Conservation (phyloP, 2,888 invertebrate genomes). For the Chalcosyrphus nemorum region DNA sequence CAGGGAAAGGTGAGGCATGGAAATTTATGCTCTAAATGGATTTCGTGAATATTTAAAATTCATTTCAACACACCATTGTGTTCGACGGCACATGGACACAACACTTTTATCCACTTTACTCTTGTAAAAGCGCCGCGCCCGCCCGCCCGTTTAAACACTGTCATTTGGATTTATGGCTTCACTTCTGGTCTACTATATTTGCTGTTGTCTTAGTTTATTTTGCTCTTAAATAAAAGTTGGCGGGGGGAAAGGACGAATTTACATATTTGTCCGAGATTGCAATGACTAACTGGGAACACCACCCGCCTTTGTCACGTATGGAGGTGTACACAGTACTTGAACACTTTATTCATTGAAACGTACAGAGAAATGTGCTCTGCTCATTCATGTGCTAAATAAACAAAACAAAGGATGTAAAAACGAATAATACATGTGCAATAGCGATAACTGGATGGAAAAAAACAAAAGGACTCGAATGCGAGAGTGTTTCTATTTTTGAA, state of each 20-base stretch:
- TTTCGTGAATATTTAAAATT: constrained; percentile 62
- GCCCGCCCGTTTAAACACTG: no score
- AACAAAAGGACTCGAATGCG: neutral
- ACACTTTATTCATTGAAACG: constrained; percentile 41
- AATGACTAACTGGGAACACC: neutral
- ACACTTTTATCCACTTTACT: constrained; percentile 30
- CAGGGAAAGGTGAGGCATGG: neutral
- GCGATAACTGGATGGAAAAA: constrained; percentile 10
- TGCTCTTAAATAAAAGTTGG: constrained; percentile 22
- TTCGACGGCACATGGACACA: constrained; percentile 17
- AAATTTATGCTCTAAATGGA: constrained; percentile 34
- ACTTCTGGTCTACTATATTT: constrained; percentile 29
- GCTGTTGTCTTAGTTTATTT: neutral
- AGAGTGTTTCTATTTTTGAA: constrained; percentile 3
- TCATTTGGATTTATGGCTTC: constrained; percentile 52
- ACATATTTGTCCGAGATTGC: constrained; percentile 51
- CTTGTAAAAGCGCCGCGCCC: constrained; percentile 5
- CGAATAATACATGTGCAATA: constrained; percentile 19
- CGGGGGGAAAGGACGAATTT: constrained; percentile 50
- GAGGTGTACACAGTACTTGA: neutral
- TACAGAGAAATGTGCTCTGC: no score
- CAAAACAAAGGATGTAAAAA: constrained; percentile 44
- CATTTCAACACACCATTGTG: constrained; percentile 39
- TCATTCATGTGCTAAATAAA: constrained; percentile 33
- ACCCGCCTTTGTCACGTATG: constrained; percentile 51